Conservation (phyloP, 1,140 invertebrate genomes). For the Venustaconcha ellipsiformis region DNA sequence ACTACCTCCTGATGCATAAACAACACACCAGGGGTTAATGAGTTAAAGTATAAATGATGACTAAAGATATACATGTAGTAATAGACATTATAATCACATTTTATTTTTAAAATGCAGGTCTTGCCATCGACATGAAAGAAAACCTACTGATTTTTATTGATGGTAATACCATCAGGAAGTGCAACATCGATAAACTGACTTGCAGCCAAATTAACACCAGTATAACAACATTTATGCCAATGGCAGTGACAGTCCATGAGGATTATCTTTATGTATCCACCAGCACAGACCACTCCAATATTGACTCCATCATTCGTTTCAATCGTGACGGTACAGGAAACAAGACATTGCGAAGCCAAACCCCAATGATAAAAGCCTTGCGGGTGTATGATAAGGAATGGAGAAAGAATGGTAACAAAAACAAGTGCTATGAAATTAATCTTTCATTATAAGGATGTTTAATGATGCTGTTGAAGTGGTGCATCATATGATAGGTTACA, state of each 20-base stretch:
- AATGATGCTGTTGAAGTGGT: background rate
- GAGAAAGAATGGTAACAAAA: slow-evolving; percentile 67
- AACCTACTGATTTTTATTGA: slow-evolving; percentile 78
- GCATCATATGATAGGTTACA: background rate
- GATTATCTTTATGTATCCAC: slow-evolving; percentile 74
- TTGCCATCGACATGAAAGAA: slow-evolving; percentile 10
- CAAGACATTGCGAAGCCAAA: slow-evolving; percentile 73
- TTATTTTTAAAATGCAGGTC: slow-evolving; percentile 13
- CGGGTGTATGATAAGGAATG: slow-evolving; percentile 79
- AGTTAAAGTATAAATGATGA: too few relatives aligned
- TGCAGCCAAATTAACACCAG: slow-evolving; percentile 64
- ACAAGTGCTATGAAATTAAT: background rate
- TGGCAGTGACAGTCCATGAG: slow-evolving; percentile 74
- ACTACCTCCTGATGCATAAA: too few relatives aligned
- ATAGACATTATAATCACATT: too few relatives aligned
- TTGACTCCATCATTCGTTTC: slow-evolving; percentile 73
- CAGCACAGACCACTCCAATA: slow-evolving; percentile 29
- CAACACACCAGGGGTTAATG: too few relatives aligned
- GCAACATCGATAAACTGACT: slow-evolving; percentile 72
- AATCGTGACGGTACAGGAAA: slow-evolving; percentile 70
- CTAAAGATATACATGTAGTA: too few relatives aligned
- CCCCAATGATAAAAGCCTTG: slow-evolving; percentile 76
- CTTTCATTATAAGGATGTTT: background rate
- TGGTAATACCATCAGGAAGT: slow-evolving; percentile 74
- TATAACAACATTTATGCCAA: slow-evolving; percentile 49